Evolutionary conservation across 2,888 invertebrate species (phyloP).

Genomic region (Xestoiulus laeticollis): DNA sequence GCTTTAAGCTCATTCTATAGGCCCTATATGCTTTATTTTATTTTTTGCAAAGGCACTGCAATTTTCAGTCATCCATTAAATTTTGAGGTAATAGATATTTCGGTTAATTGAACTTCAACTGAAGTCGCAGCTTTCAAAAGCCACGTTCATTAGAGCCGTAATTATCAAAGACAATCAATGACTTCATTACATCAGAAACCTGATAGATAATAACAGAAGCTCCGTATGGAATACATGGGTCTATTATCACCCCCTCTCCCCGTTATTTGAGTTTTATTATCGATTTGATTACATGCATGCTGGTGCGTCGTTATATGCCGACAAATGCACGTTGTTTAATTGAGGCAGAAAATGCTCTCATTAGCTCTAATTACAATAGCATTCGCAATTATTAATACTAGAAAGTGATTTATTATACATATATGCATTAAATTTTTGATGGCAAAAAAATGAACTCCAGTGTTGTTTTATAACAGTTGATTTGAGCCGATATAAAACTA

Average conservation of each 20-base stretch:
- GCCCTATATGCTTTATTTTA: too few relatives aligned
- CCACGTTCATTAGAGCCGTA: background rate
- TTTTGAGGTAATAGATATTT: conserved; percentile 21
- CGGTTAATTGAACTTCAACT: background rate
- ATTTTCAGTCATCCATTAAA: background rate
- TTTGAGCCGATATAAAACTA: background rate
- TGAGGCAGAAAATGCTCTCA: conserved; percentile 15
- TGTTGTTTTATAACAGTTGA: background rate
- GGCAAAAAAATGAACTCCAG: background rate
- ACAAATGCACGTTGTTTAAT: conserved; percentile 8
- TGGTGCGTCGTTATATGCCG: background rate
- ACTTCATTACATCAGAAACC: background rate
- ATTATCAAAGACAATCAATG: conserved; percentile 37
- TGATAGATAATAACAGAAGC: background rate
- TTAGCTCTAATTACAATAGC: conserved; percentile 4
- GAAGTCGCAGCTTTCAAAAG: background rate
- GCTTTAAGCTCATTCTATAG: too few relatives aligned
- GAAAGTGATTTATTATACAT: conserved; percentile 22
- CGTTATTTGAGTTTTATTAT: background rate
- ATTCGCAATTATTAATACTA: background rate
- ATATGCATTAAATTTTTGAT: background rate
- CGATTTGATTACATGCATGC: background rate
- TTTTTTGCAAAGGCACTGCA: background rate
- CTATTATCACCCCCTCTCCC: background rate
- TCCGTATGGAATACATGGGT: background rate